Conservation (phyloP, 2,113 vertebrate genomes). For the Periophthalmodon schlosseri region DNA sequence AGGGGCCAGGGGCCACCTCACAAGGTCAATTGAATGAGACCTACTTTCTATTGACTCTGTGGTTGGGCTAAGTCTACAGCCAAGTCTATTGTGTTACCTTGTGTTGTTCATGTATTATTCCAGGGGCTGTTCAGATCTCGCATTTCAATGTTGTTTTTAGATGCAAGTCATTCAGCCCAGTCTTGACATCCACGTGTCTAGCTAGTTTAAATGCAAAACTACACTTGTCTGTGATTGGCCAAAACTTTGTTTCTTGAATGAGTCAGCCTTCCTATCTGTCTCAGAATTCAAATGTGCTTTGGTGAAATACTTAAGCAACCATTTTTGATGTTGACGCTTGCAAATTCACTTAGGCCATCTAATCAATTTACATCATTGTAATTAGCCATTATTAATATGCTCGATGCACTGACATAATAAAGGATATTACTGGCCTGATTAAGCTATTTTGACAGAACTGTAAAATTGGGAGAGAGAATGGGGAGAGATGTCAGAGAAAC, state of each 20-base stretch:
- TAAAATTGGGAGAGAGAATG: not conserved
- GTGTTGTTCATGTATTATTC: not conserved
- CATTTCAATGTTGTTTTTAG: not conserved
- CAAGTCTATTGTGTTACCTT: not conserved
- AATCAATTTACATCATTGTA: too few species aligned
- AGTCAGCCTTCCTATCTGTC: not conserved
- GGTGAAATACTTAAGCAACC: not conserved
- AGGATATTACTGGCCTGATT: not conserved
- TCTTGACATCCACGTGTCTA: not conserved
- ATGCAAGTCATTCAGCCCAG: not conserved
- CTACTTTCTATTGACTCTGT: not conserved
- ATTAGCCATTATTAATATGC: not conserved
- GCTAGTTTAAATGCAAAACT: not conserved
- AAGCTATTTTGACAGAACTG: not conserved
- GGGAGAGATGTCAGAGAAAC: not conserved
- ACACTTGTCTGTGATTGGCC: not conserved
- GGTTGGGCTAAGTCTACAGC: not conserved
- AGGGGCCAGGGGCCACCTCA: slow-evolving; percentile 18
- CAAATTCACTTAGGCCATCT: not conserved
- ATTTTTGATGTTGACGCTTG: not conserved
- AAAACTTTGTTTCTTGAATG: not conserved
- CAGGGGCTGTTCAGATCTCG: not conserved
- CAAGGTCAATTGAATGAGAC: slow-evolving; percentile 55
- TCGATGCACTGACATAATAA: too few species aligned
- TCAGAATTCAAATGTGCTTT: not conserved